Evolutionary conservation across 2,797 vertebrate genomes (phyloP), one percentile per base, ranked within the genome.

Genomic region (Yasuhikotakia modesta): DNA sequence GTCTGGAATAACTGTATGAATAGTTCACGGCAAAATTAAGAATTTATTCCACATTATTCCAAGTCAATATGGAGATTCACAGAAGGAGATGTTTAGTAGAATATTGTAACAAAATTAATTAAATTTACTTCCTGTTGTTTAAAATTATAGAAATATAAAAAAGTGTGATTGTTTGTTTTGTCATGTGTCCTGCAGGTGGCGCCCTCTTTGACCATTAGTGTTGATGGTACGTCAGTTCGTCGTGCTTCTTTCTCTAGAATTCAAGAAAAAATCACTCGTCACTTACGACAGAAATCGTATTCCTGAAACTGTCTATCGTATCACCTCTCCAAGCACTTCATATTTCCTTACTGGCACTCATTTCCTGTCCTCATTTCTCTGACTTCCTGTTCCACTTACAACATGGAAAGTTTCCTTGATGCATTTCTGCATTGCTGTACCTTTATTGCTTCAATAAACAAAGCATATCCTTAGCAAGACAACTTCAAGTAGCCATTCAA

Each of bases 201-300:
- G 86, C 92, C 93, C 86, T 91, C 95, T 5, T 53, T 74, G 88
- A 93, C 93, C 90, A 91, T 94, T 88, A 93, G 94, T 93, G 93
- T 93, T 92, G 94, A 95, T 93, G 96, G 96, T 96, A 96, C 91
- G 94, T 98, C 94, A 94, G 94, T 94, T 90, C 93, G 91, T 93
- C 93, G 94, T 93, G 91, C 93, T 90, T 95, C 96, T 94, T 94
- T 92, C 94, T 93, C 92, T 94, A 96, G 94, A 95, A 93, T 88
- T 91, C 95, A 93, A 95, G 93, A 92, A 96, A 94, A 96, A 94
- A 93, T 93, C 89, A 85, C 92, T 91, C 89, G 92, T 91, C 92
- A 91, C 88, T 92, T 92, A 93, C 93, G 91, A 91, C 94, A 94
- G 78, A 93, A 91, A 87, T 92, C 93, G 90, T 92, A 93, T 90